Percentiles rank a stretch among this genome's conserved stretches.
phyloP scores from a whole-genome alignment of 37 sponge, comb jelly and placozoan genomes.

The Eunapius fragilis region DNA sequence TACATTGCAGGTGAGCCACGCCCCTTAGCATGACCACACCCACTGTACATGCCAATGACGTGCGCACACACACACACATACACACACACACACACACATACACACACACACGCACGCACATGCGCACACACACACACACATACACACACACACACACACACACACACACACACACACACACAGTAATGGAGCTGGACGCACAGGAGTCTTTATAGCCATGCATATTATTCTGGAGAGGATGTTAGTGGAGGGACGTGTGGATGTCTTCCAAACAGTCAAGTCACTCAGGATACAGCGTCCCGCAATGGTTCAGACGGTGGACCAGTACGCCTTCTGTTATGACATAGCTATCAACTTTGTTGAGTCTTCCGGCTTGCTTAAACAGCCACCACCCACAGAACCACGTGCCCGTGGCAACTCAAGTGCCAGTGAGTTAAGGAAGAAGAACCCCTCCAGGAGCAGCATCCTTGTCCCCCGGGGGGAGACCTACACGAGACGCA shows the following conservation, averaged over 20 bases:
- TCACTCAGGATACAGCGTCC: constrained; percentile 90
- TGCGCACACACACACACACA: not conserved
- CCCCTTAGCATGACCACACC: not conserved
- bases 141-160: constrained; percentile 13
- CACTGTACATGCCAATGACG: not conserved
- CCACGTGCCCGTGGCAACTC: too few relatives aligned
- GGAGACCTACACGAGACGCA: too few relatives aligned
- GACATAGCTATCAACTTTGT: constrained; percentile 65
- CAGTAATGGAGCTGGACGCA: constrained; percentile 93
- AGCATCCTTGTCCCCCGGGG: too few relatives aligned
- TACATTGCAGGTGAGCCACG: constrained; percentile 82
- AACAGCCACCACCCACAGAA: too few relatives aligned
- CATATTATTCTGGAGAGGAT: constrained; percentile 83
- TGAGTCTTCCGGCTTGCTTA: constrained; percentile 13
- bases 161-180: constrained; percentile 30
- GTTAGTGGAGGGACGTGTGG: constrained; percentile 76
- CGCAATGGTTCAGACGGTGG: constrained; percentile 94
- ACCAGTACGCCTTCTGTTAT: constrained; percentile 86
- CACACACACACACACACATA: not conserved
- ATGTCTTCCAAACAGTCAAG: constrained; percentile 95
- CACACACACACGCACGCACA: not conserved
- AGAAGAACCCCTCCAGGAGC: too few relatives aligned
- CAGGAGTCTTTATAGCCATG: constrained; percentile 89
- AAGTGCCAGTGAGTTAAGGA: too few relatives aligned
- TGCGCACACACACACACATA: not conserved